Conservation (phyloP, 2,797 vertebrate species). For the Thaleichthys pacificus region DNA sequence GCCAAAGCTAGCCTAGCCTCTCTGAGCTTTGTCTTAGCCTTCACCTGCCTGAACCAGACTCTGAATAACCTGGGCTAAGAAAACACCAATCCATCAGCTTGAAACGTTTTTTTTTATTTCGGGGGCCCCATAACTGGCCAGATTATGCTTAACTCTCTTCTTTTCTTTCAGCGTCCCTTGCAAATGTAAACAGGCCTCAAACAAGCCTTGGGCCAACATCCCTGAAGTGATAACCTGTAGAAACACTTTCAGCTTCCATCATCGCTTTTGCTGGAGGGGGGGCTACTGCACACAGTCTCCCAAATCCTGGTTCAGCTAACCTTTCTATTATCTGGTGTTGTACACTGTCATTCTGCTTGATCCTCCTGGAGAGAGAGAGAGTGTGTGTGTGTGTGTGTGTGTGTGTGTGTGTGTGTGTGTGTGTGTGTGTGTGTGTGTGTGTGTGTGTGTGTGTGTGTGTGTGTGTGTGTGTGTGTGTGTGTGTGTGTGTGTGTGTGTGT, state of each 20-base stretch:
- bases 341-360: too few relatives aligned
- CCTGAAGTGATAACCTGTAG: too few relatives aligned
- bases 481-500: neutral
- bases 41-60: neutral
- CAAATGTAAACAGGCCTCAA: too few relatives aligned
- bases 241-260: neutral
- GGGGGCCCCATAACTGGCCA: neutral
- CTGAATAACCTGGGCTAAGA: too few relatives aligned
- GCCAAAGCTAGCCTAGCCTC: neutral
- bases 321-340: too few relatives aligned
- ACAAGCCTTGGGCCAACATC: too few relatives aligned
- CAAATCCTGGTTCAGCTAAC: too few relatives aligned
- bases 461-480: neutral
- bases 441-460: conserved; percentile 7
- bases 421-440: neutral
- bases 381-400: conserved; percentile 11
- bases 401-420: neutral
- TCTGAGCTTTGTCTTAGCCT: neutral
- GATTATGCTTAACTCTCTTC: neutral
- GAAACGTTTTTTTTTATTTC: neutral
- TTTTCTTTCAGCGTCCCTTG: neutral
- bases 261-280: neutral
- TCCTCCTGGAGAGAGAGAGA: too few relatives aligned
- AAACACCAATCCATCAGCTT: neutral
- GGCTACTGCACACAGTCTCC: too few relatives aligned